Evolutionary conservation across 1,140 invertebrate genomes (phyloP).

Genomic region (Trachymyrmex cornetzi): DNA sequence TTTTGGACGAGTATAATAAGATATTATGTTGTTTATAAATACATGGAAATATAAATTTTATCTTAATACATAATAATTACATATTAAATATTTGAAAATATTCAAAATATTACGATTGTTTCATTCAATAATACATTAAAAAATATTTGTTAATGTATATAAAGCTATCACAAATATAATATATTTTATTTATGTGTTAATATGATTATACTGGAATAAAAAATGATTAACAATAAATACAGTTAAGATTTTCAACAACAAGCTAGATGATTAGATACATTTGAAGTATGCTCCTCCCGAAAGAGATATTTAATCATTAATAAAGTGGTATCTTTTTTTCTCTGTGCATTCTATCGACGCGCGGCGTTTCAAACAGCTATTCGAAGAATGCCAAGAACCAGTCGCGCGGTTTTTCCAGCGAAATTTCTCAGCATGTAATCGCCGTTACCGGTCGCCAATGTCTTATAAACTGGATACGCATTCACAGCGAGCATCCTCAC

Average conservation of each 20-base stretch:
- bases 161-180: no score
- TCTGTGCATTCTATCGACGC: neutral
- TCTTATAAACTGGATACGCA: conserved; percentile 69
- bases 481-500: conserved; percentile 68
- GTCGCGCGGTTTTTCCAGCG: conserved; percentile 71
- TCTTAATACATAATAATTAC: neutral
- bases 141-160: no score
- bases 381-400: conserved; percentile 65
- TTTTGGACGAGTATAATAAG: neutral
- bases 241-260: neutral
- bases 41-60: neutral
- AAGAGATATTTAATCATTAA: conserved; percentile 40
- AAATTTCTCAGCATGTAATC: conserved; percentile 78
- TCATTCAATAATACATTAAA: no score
- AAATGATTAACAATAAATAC: neutral
- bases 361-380: neutral
- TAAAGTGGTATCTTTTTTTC: conserved; percentile 26
- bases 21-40: conserved; percentile 1
- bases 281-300: neutral
- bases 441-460: conserved; percentile 60
- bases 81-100: conserved; percentile 10
- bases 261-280: neutral
- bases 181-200: no score
- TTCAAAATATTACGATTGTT: no score
- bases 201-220: no score